Evolutionary conservation across 2,113 vertebrate genomes (phyloP), one percentile per base, ranked within the genome.

Genomic region (Monarcha castaneiventris): DNA sequence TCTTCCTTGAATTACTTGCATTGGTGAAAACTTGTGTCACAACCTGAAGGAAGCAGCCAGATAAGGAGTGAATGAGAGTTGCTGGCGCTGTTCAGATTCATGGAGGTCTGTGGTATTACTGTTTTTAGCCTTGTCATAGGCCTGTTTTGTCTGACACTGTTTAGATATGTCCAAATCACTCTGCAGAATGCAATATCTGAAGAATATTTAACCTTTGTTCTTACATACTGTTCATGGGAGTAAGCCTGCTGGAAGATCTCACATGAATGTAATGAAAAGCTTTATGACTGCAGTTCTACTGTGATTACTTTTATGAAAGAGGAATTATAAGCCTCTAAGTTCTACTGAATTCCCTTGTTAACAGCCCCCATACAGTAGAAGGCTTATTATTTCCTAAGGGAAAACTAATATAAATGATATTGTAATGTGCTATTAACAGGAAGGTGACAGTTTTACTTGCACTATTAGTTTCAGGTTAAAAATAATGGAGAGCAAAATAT

Each of bases 391-490:
- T 87, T 81, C 83, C 83, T 68, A 49, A 84, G 94, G 90, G 94
- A 89, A 93, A 90, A 63, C 35, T 75, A 89, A 81, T 90, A 87
- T 61, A 89, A 92, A 87, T 87, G 82, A 68, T 89, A 75, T 16
- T 78, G 56, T 87, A 93, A 67, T 27, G 27, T 90, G 59, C 69
- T 37, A 61, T 96, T 96, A 94, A 88, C 54, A 76, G 78, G 64
- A 81, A 39, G 79, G 86, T 72, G 90, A 88, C 72, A 74, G 58
- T 95, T 96, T 92, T 89, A 92, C 49, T 87, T 81, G 76, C 49
- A 64, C 61, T 86, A 78, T 94, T 90, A 80, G 61, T 94, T 95
- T 90, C 88, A 96, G 68, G 76, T 92, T 92, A 90, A 88, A 92
- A 94, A 93, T 87, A 64, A 52, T 4, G 39, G 82, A 77, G 72